These are phyloP conservation scores for Caenorhabditis latens DNA, from an alignment of 1,140 invertebrate species.

Conservation along the genomic window DNA sequence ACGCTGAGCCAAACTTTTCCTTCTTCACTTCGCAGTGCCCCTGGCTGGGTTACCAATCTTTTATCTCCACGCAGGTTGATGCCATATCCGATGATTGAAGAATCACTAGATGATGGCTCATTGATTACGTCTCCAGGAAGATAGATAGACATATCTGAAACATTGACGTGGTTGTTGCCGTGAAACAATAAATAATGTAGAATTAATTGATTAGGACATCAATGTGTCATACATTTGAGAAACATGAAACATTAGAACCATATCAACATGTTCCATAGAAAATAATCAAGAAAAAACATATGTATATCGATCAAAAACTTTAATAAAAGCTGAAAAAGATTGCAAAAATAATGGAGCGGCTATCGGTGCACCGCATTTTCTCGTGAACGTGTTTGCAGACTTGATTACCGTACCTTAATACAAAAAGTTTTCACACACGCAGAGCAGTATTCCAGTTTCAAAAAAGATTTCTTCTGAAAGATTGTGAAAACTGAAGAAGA, in stretches of 20 bases:
- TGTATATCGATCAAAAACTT: background rate
- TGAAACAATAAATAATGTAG: no score
- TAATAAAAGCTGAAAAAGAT: background rate
- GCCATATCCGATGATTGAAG: constrained; percentile 37
- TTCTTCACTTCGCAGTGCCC: background rate
- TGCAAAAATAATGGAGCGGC: background rate
- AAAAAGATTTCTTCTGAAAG: no score
- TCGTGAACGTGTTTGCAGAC: background rate
- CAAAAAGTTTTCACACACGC: background rate
- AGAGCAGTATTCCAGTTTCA: no score
- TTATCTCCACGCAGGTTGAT: constrained; percentile 6
- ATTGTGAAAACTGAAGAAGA: no score
- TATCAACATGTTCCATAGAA: background rate
- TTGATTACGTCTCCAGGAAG: constrained; percentile 40
- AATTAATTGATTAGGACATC: no score
- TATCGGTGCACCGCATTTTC: background rate
- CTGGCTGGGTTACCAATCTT: constrained; percentile 44
- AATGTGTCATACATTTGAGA: no score
- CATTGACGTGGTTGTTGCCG: background rate
- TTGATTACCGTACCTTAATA: background rate
- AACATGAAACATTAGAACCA: no score
- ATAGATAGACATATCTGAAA: constrained; percentile 44
- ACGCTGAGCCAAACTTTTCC: constrained; percentile 57
- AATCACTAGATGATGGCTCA: background rate
- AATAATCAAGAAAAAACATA: background rate